phyloP scores from a whole-genome alignment of 2,888 invertebrate species.

The Ophion costatus region DNA sequence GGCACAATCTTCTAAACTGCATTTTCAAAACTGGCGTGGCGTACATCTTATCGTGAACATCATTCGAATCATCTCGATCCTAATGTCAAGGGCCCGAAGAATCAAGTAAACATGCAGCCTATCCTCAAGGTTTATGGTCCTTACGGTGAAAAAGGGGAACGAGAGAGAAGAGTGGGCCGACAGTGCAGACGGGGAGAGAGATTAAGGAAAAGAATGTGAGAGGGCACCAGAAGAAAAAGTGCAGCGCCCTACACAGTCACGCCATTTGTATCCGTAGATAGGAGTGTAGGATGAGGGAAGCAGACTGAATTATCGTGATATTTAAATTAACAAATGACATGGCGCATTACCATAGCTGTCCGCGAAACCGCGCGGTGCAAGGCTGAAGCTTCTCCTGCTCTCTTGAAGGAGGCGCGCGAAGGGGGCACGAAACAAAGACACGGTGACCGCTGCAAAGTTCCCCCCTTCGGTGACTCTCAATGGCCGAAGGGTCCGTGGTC shows the following conservation, averaged over 20 bases:
- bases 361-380: conserved; percentile 72
- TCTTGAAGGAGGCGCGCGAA: conserved; percentile 18
- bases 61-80: not conserved
- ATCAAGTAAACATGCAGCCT: too few relatives aligned
- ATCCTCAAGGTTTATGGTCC: not conserved
- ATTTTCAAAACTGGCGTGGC: too few relatives aligned
- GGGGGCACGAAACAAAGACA: conserved; percentile 63
- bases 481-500: conserved; percentile 28
- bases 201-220: conserved; percentile 59
- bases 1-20: too few relatives aligned
- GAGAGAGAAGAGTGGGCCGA: conserved; percentile 34
- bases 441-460: conserved; percentile 53
- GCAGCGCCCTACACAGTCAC: conserved; percentile 36
- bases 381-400: conserved; percentile 72
- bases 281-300: conserved; percentile 67
- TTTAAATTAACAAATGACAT: conserved; percentile 82
- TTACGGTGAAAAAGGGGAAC: conserved; percentile 53
- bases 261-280: conserved; percentile 31
- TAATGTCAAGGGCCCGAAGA: too few relatives aligned
- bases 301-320: conserved; percentile 81
- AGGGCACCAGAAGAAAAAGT: conserved; percentile 59
- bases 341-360: conserved; percentile 80
- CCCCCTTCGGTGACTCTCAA: conserved; percentile 32
- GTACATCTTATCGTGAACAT: not conserved
- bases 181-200: conserved; percentile 41